Base-by-base conservation (phyloP, 2,888 invertebrate species). In the Boloria euphrosyne region DNA sequence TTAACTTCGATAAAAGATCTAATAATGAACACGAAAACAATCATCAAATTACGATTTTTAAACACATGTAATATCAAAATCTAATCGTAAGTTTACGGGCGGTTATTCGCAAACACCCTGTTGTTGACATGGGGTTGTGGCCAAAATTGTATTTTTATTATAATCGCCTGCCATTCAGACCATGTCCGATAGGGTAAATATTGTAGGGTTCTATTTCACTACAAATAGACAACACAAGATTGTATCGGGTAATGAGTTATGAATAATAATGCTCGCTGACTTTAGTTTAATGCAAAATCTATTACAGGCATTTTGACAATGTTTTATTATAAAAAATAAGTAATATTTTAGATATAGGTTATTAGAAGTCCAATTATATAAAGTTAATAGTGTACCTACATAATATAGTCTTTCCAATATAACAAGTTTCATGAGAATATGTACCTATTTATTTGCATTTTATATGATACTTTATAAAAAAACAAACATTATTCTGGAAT, bases 101-200 rank as follows among this genome's bases (percentile, higher is more conserved):
- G 81, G 78, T 86, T 89, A 89, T 90, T 90, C 78, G 90, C 91
- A 78, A 89, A 82, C 86, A 84, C 87, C 89, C 89, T 82, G 84
- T 80, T 78, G 76, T 82, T 77, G 77, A 76, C 71, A 78, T 80
- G 82, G 90, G 90, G 91, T 86, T 89, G 90, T 79, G 87, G 88
- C 88, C 85, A 82, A 89, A 90, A 91, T 90, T 90, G 89, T 91
- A 90, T 91, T 91, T 91, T 91, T 91, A 92, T 91, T 90, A 86
- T 91, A 91, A 92, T 89, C 83, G 87, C 85, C 77, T 79, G 80
- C 83, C 85, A 87, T 89, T 81, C 84, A 85, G 83, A 84, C 80
- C 69, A 66, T 77, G 82, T 81, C 78, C 78, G 79, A 78, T 81
- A 82, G 86, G 85, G 90, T 89, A 86, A 89, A 91, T 81, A 89